Evolutionary conservation across 2,797 vertebrate genomes (phyloP).

Genomic region (Acomys russatus): DNA sequence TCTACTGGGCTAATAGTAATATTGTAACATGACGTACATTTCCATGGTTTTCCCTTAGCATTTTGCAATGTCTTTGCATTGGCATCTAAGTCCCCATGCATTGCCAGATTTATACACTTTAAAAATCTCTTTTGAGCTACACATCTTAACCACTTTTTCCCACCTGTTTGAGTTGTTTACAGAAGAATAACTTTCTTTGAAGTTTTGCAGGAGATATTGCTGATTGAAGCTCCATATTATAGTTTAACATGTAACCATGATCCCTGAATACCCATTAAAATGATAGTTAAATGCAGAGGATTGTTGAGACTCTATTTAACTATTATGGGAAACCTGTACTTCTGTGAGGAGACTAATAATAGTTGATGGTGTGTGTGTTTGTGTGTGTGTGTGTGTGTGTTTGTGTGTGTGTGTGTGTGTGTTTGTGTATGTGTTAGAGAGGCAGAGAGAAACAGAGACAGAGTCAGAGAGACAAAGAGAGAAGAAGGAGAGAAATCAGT

Average conservation of each 20-base stretch:
- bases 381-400: background rate
- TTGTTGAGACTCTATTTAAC: background rate
- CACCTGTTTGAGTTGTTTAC: background rate
- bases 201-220: background rate
- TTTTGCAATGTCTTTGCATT: background rate
- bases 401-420: background rate
- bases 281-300: background rate
- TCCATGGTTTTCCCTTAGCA: background rate
- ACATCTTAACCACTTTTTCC: background rate
- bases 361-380: background rate
- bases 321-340: background rate
- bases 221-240: background rate
- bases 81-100: background rate
- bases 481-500: background rate
- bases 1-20: background rate
- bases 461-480: background rate
- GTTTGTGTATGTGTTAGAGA: background rate
- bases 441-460: background rate
- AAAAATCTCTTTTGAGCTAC: background rate
- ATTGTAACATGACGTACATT: background rate
- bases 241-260: background rate
- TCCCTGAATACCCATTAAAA: background rate
- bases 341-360: background rate
- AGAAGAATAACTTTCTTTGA: background rate
- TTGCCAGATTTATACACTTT: background rate